Base-by-base conservation (phyloP, 2,797 vertebrate species). In the Molothrus aeneus region DNA sequence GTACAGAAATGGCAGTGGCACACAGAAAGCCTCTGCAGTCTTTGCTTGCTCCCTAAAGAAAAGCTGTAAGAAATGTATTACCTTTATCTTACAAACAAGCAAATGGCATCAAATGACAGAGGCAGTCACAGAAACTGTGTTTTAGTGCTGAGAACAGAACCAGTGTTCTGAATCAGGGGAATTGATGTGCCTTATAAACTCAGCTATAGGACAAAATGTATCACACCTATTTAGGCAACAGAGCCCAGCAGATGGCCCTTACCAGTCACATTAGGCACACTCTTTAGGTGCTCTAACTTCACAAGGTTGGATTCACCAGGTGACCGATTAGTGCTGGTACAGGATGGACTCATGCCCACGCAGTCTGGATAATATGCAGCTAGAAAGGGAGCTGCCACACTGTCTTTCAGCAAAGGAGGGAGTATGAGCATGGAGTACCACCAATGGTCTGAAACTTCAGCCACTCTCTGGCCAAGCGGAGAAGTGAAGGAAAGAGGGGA, bases 341-440 rank as follows among this genome's bases (percentile, higher is more conserved):
- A 98, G 16, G 99, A 99, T 6, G 99, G 99, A 97, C 99, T 99
- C 99, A 99, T 99, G 73, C 99, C 99, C 80, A 99, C 99, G n/a
- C 99, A 99, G 98, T 99, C 99, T 0, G 99, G 99, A 96, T 99
- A 99, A 97, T 99, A 99, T 19, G 99, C 98, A 14, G 98, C 97
- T 24, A 99, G 98, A 97, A 99, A 98, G 18, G 98, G 99, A 57
- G 98, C 98, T 69, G 99, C 99, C 20, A 99, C 99, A 59, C 99
- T 99, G 90, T 99, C 99, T 97, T 99, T 99, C 82, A 99, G 98
- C 97, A 99, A 94, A 26, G 99, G 99, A 9, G 99, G 99, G 83
- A 99, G 97, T 96, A 99, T 99, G 95, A 99, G 98, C 99, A 99
- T 99, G 36, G 99, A 99, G 93, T 99, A 98, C 99, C 99, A 99